These are phyloP conservation scores for Caenorhabditis virilis DNA, from an alignment of 2,888 invertebrate genomes.

Conservation along the genomic window DNA sequence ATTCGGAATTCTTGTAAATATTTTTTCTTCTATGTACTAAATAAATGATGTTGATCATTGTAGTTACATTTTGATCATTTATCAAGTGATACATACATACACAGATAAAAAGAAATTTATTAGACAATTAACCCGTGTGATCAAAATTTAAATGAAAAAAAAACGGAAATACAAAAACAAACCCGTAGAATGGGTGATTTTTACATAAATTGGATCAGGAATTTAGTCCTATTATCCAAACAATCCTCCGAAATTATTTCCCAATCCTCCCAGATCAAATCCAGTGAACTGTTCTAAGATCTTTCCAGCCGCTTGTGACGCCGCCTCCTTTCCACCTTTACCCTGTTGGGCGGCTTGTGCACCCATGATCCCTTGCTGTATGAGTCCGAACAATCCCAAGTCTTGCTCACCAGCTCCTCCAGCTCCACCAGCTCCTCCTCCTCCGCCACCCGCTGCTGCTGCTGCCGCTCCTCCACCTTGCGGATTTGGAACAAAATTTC, in stretches of 20 bases:
- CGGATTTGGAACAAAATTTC: conserved; percentile 31
- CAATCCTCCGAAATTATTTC: conserved; percentile 42
- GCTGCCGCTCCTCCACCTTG: conserved; percentile 13
- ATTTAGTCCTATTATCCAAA: conserved; percentile 7
- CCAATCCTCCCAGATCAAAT: conserved; percentile 45
- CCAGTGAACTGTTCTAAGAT: conserved; percentile 52
- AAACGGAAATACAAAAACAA: background rate
- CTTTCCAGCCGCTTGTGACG: conserved; percentile 40
- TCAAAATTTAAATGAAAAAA: background rate
- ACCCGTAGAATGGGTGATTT: background rate
- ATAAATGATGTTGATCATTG: background rate
- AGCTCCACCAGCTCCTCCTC: conserved; percentile 8
- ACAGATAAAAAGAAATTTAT: too few species aligned
- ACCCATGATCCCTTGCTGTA: conserved; percentile 44
- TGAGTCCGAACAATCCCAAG: conserved; percentile 44
- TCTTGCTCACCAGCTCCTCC: conserved; percentile 44
- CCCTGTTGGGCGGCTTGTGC: conserved; percentile 42
- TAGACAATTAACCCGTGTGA: background rate
- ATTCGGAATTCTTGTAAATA: too few species aligned
- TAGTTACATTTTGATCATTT: background rate
- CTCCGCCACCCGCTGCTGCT: conserved; percentile 4
- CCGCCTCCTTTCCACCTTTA: conserved; percentile 40
- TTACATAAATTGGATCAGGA: background rate
- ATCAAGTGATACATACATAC: too few species aligned
- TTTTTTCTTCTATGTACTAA: too few species aligned